Base-by-base conservation (phyloP, 2,797 vertebrate species). In the Propithecus perrieri region DNA sequence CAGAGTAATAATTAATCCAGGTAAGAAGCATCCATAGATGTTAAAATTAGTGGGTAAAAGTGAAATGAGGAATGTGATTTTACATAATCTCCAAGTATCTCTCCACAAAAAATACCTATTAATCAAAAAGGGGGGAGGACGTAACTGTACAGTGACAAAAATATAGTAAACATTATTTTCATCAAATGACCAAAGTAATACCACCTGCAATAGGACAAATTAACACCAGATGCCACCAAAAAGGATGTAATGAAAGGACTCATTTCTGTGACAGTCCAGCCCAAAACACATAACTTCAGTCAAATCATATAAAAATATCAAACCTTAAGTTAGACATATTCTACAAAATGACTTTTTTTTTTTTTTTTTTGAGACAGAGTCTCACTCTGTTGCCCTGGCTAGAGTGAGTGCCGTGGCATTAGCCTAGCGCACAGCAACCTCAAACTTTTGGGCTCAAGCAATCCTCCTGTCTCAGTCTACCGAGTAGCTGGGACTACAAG, bases 41-140 rank as follows among this genome's bases (percentile, higher is more conserved):
- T 35, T 85, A 84, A 89, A 95, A 96, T 30, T 84, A 91, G 22
- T 55, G 46, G 50, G n/a, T 74, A 15, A 85, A 95, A 91, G 48
- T 53, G 28, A 11, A 72, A 72, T 43, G 20, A 78, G 22, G 28
- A 80, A 92, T 81, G 22, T 43, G 33, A 50, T 71, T 89, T 92
- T 84, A 65, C 26, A 89, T 18, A 81, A 59, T 87, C 46, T 89
- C 43, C 24, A 75, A 81, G n/a, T 84, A 74, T 79, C 59, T 78
- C 69, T 24, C n/a, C 69, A 65, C 48, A 85, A 74, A 76, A 85
- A 48, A 35, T 50, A 90, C 14, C 43, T 46, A 89, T 80, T 94
- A 87, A 72, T 67, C 75, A 92, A 30, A 85, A 71, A 79, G 30
- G 7, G 13, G 35, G 1, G 17, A 11, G 18, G 55, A 89, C 26